Evolutionary conservation across 2,797 vertebrate species (phyloP), one percentile per base, ranked within the genome.

Genomic region (Babyrousa celebensis): DNA sequence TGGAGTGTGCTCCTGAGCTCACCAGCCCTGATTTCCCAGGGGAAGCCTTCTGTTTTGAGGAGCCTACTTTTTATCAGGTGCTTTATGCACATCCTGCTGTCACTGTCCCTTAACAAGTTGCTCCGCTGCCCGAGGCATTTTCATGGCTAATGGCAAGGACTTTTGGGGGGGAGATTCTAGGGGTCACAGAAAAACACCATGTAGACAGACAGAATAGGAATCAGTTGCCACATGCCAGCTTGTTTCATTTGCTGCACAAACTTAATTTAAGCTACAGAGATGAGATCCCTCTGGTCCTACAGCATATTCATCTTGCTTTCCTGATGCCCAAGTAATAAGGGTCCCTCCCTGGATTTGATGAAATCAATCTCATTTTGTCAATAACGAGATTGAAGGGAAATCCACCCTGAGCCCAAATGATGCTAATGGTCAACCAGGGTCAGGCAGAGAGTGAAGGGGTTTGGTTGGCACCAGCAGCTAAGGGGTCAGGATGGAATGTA

Each of bases 61-160:
- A 80, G 75, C 43, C 80, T 97, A 94, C 83, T 93, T 97, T 96
- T 90, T 88, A 93, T 88, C 88, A 85, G 60, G 58, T 68, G 11
- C 94, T 96, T 94, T 89, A 90, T 95, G 95, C 94, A 87, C 75
- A 65, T 89, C 95, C 95, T 96, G 96, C 94, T 96, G 95, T 95
- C 83, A 56, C 77, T 0, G 1, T 84, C 65, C 89, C 52, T 71
- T 96, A 72, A 95, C 83, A 97, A 96, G 95, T 91, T 94, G 89
- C 93, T 96, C 85, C 36, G 96, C 63, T 93, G 75, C 95, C 86
- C 40, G 62, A 87, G 72, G 74, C 87, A 43, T 93, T 95, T 87
- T 82, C 80, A 78, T 67, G 71, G 91, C 83, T 94, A 70, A 94
- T 78, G 65, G 68, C 77, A 79, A 23, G 82, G 96, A 79, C 70